These are phyloP conservation scores for Dicyrtoma fusca DNA, from an alignment of 2,888 invertebrate genomes.

Conservation along the genomic window DNA sequence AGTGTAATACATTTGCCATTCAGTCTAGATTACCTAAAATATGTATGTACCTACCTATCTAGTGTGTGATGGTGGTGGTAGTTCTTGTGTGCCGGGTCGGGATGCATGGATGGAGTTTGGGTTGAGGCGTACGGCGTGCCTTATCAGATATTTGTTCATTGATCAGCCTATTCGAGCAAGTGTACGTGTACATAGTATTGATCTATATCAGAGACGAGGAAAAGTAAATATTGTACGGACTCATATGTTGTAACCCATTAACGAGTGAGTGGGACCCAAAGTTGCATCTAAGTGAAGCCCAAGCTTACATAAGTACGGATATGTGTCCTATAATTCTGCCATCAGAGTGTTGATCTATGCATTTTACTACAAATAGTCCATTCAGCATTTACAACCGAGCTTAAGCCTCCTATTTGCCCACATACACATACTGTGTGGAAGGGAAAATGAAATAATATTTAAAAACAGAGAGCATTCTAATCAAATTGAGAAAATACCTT, in stretches of 20 bases:
- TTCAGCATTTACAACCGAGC: not conserved
- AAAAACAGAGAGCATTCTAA: too few relatives aligned
- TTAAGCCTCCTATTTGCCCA: too few relatives aligned
- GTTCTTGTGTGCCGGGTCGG: too few relatives aligned
- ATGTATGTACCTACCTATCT: not conserved
- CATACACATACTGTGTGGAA: too few relatives aligned
- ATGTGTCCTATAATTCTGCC: not conserved
- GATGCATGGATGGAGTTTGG: too few relatives aligned
- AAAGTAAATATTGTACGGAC: conserved; percentile 13
- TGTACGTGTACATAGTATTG: not conserved
- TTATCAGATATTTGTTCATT: too few relatives aligned
- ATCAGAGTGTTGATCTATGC: conserved; percentile 10
- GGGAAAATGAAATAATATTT: too few relatives aligned
- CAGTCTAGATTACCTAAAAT: too few relatives aligned
- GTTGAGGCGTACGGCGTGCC: too few relatives aligned
- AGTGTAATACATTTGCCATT: not conserved
- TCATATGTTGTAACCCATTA: conserved; percentile 8
- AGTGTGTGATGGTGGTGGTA: too few relatives aligned
- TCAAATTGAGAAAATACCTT: too few relatives aligned
- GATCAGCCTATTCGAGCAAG: too few relatives aligned
- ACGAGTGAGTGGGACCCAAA: not conserved
- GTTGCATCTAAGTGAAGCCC: not conserved
- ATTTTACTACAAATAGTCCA: conserved; percentile 4
- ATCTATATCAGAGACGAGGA: conserved; percentile 17
- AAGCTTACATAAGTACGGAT: not conserved